phyloP scores from a whole-genome alignment of 2,113 vertebrate genomes.

The Nannobrachium achirus region DNA sequence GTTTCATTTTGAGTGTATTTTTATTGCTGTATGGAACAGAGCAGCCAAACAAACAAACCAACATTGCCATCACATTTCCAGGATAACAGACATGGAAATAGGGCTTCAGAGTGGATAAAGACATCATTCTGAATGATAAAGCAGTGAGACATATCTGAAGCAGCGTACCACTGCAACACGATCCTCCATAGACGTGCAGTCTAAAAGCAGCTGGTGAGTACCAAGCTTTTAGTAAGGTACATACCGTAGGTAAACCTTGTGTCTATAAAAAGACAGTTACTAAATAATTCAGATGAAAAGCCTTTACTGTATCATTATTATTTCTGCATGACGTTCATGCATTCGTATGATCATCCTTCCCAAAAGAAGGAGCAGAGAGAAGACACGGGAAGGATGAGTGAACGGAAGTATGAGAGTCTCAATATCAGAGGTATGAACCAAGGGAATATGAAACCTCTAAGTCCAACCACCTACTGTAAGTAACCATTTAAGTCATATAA shows the following conservation, averaged over 20 bases:
- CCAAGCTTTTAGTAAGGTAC: constrained; percentile 66
- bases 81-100: constrained; percentile 57
- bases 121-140: constrained; percentile 41
- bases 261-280: constrained; percentile 64
- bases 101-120: constrained; percentile 35
- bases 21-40: constrained; percentile 65
- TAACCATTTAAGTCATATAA: too few relatives aligned
- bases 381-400: not conserved
- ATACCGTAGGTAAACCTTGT: constrained; percentile 66
- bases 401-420: too few relatives aligned
- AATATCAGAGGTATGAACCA: too few relatives aligned
- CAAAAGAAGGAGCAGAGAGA: constrained; percentile 29
- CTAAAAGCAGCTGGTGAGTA: constrained; percentile 57
- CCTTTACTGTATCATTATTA: constrained; percentile 68
- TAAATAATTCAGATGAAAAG: constrained; percentile 73
- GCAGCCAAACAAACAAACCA: constrained; percentile 63
- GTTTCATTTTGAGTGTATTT: constrained; percentile 71
- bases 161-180: constrained; percentile 43
- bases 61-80: constrained; percentile 41
- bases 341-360: constrained; percentile 47
- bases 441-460: too few relatives aligned
- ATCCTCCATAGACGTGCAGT: constrained; percentile 52
- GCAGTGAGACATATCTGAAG: constrained; percentile 36
- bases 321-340: constrained; percentile 43
- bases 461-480: too few relatives aligned